phyloP scores from a whole-genome alignment of 2,888 invertebrate genomes.

The Sesia bembeciformis region DNA sequence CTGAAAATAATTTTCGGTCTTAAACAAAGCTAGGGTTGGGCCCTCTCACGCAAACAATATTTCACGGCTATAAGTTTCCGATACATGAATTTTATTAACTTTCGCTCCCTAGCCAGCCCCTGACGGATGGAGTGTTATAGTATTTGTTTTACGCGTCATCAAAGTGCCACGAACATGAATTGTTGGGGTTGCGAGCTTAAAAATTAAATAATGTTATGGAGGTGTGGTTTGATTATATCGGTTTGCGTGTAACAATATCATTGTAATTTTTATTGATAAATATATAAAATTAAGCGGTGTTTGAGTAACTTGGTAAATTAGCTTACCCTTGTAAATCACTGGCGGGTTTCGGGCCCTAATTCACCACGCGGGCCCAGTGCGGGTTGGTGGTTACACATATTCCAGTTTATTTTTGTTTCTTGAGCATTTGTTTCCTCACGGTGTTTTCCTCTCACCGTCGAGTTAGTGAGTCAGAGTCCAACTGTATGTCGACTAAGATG shows the following conservation, averaged over 20 bases:
- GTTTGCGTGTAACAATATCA: not conserved
- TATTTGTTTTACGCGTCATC: conserved; percentile 71
- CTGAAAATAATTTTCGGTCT: conserved; percentile 26
- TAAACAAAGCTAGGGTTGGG: conserved; percentile 48
- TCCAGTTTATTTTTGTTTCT: too few relatives aligned
- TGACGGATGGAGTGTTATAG: conserved; percentile 57
- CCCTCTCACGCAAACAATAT: conserved; percentile 55
- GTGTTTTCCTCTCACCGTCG: too few relatives aligned
- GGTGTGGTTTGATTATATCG: not conserved
- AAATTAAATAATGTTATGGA: not conserved
- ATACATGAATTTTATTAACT: conserved; percentile 75
- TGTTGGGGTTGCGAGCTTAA: conserved; percentile 32
- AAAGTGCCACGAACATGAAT: conserved; percentile 43
- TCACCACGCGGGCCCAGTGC: too few relatives aligned
- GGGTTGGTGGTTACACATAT: too few relatives aligned
- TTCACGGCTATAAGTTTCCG: conserved; percentile 70
- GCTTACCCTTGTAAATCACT: too few relatives aligned
- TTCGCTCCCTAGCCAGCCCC: conserved; percentile 35
- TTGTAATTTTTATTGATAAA: not conserved
- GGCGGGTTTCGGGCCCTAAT: too few relatives aligned
- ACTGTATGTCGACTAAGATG: too few relatives aligned
- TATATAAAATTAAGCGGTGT: not conserved
- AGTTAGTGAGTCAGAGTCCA: too few relatives aligned
- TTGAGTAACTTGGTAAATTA: too few relatives aligned
- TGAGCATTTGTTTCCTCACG: too few relatives aligned